A percentile compares a stretch with the other conserved stretches of the same genome.
These are phyloP conservation scores for Propsilocerus akamusi DNA, from an alignment of 1,140 invertebrate genomes.

Conservation along the genomic window DNA sequence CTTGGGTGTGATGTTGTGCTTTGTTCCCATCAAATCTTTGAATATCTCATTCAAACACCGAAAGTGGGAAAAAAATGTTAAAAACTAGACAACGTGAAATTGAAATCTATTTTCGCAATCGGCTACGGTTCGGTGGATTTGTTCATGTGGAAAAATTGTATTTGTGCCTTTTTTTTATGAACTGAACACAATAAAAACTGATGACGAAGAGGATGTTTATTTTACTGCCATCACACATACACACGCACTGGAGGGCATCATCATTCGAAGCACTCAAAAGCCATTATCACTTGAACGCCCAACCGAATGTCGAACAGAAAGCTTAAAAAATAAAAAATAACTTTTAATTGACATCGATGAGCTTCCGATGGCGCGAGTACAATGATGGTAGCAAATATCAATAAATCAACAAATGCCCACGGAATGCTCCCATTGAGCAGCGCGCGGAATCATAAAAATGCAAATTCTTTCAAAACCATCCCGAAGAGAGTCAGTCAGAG, in stretches of 20 bases:
- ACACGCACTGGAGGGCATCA: too few relatives aligned
- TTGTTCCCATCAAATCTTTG: background rate
- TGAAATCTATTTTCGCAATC: background rate
- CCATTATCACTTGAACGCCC: slow-evolving; percentile 2
- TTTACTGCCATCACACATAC: too few relatives aligned
- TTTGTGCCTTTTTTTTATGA: too few relatives aligned
- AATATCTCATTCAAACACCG: background rate
- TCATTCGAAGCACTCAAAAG: background rate
- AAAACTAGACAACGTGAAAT: background rate
- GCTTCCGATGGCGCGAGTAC: background rate
- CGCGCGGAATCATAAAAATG: background rate
- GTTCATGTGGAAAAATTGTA: too few relatives aligned
- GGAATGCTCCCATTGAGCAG: background rate
- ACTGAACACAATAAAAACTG: too few relatives aligned
- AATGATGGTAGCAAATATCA: background rate
- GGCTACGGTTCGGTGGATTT: background rate
- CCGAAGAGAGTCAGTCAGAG: too few relatives aligned
- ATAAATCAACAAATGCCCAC: background rate
- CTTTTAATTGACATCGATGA: slow-evolving; percentile 1
- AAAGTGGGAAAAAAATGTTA: background rate
- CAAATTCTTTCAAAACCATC: background rate
- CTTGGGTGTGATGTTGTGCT: background rate
- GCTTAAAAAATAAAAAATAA: too few relatives aligned
- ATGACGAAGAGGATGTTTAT: too few relatives aligned
- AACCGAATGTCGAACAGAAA: background rate